Base-by-base conservation (phyloP, 2,797 vertebrate species). In the Poliocrania exsul region DNA sequence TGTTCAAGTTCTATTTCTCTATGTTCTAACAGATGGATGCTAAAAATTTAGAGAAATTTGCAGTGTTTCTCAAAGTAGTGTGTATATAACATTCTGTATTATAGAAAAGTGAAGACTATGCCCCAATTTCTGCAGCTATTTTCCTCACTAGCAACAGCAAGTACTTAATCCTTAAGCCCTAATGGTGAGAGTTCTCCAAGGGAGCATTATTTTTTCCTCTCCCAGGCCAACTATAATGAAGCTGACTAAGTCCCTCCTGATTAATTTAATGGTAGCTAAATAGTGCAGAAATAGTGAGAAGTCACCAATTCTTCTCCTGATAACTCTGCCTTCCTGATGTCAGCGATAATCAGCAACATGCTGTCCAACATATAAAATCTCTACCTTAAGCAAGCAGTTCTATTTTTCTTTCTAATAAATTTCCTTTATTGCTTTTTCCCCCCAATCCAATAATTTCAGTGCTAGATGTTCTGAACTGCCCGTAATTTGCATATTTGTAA, bases 191-290 rank as follows among this genome's bases (percentile, higher is more conserved):
- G 51, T 86, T 93, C 91, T 97, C 88, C 60, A 92, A 83, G 71
- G 90, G 17, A 89, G 81, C 16, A 49, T 90, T 90, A 91, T 69
- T 95, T 92, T 93, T 83, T 49, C 62, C 44, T 94, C 40, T 79
- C 75, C 24, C 29, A 79, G 57, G 73, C 81, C 28, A 73, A 49
- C 38, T 65, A 33, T 88, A 93, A 58, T 37, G 28, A 61, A 93
- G 61, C 64, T 96, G 82, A 80, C 91, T 90, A 95, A 90, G 64
- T 94, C 79, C 86, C 73, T 94, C 62, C 80, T 86, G 93, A 84
- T 77, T 77, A 94, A 95, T 97, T 95, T 95, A 94, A 81, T 87
- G 88, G 78, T 46, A 87, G 58, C 73, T 85, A 96, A 96, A 74
- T 73, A 93, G 89, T 95, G 90, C 85, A 95, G 93, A 93, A 96